Base-by-base conservation (phyloP, 2,888 invertebrate species). In the Amiota communis region DNA sequence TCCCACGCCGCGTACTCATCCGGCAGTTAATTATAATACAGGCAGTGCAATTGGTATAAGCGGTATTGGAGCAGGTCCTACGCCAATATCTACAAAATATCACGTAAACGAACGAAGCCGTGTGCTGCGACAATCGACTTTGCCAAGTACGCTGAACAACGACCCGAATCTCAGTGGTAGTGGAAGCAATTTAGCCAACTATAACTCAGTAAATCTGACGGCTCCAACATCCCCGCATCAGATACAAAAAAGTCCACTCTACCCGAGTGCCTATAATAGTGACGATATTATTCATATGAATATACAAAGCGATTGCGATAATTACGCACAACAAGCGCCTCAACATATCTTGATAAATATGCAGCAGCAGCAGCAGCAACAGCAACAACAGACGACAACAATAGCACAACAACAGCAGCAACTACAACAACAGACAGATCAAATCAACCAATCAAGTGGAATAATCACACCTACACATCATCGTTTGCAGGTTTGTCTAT, bases 161-260 rank as follows among this genome's bases (percentile, higher is more conserved):
- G 88, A 88, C 76, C 79, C 81, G 1, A 81, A 80, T 74, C 61
- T 88, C 1, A 86, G 80, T 64, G 86, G 87, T 63, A 88, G 87
- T 69, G 88, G 87, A 2, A 81, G 81, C 63, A 88, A 87, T 68
- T 77, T 87, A 76, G 79, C 86, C 71, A 86, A 86, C 72, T 88
- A 87, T 70, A 88, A 88, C 69, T 87, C 86, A 70, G 86, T 84
- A 13, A 89, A 87, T 74, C 78, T 89, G 46, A 89, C 88, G 36
- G 88, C 89, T 68, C 89, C 89, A 65, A 87, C 89, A 9, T 89
- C 89, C 48, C 89, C 89, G 3, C 88, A 87, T 77, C 88, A 89
- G 78, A 71, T 83, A 64, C 88, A 88, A 77, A 86, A 88, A 74
- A 86, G 84, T 65, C 86, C 87, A 12, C 80, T 88, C 17, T 88